phyloP scores from a whole-genome alignment of 2,797 vertebrate species.

The Anguilla obscura region DNA sequence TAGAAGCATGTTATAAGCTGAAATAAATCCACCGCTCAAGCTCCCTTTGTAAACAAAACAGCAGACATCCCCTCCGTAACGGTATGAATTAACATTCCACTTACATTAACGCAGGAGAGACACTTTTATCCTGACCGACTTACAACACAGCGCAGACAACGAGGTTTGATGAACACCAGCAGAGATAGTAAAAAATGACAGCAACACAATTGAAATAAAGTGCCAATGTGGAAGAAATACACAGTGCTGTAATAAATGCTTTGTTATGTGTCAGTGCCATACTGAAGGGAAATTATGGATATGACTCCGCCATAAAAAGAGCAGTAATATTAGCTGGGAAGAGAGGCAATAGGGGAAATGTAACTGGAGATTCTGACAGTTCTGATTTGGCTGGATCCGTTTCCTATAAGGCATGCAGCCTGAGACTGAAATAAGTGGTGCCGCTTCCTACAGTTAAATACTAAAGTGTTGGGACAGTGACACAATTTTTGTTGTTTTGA shows the following conservation, averaged over 20 bases:
- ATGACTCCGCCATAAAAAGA: neutral
- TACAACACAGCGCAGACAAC: neutral
- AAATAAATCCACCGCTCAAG: neutral
- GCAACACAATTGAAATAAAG: neutral
- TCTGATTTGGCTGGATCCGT: neutral
- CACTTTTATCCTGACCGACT: neutral
- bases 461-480: neutral
- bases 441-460: neutral
- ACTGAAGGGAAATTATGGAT: conserved; percentile 5
- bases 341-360: neutral
- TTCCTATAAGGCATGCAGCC: neutral
- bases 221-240: neutral
- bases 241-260: neutral
- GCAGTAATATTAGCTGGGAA: neutral
- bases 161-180: neutral
- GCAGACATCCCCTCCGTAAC: neutral
- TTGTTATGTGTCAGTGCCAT: neutral
- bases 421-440: neutral
- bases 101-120: neutral
- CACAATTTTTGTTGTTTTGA: neutral
- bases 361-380: neutral
- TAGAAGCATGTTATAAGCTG: neutral
- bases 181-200: neutral
- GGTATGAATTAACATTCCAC: neutral
- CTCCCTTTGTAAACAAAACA: neutral